These are phyloP conservation scores for Chaetodon auriga DNA, from an alignment of 2,113 vertebrate genomes.

Conservation along the genomic window DNA sequence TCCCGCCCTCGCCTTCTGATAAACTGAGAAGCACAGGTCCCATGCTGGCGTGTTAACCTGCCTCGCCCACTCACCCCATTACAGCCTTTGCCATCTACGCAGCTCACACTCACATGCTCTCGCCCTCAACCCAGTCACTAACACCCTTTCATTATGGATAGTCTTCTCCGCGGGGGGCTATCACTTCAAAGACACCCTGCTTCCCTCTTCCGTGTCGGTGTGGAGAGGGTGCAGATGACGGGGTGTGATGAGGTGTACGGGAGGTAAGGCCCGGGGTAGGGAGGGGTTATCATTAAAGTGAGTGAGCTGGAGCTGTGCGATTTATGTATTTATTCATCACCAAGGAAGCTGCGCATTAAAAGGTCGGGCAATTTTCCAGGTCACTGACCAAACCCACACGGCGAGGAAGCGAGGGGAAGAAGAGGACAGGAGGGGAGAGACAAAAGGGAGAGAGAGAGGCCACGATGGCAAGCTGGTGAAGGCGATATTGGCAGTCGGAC, in stretches of 20 bases:
- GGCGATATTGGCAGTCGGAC: conserved; percentile 56
- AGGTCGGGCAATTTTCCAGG: conserved; percentile 84
- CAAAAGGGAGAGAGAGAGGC: conserved; percentile 27
- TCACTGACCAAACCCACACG: conserved; percentile 76
- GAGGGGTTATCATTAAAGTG: conserved; percentile 56
- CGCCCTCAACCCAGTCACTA: conserved; percentile 41
- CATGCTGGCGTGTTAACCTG: conserved; percentile 61
- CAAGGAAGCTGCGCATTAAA: conserved; percentile 76
- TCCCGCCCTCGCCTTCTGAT: conserved; percentile 37
- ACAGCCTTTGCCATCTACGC: conserved; percentile 42
- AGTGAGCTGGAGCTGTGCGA: conserved; percentile 58
- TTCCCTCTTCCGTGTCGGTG: conserved; percentile 27
- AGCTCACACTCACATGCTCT: conserved; percentile 26
- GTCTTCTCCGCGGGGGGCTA: conserved; percentile 57
- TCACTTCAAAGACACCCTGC: conserved; percentile 59
- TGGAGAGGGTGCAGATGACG: conserved; percentile 55
- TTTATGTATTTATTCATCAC: conserved; percentile 86
- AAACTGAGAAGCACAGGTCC: conserved; percentile 52
- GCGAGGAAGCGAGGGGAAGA: conserved; percentile 44
- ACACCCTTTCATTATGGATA: conserved; percentile 69
- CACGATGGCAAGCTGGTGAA: conserved; percentile 48
- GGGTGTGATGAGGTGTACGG: conserved; percentile 34
- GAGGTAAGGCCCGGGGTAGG: conserved; percentile 15
- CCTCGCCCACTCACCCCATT: conserved; percentile 61
- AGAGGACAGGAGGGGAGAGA: conserved; percentile 42